Percentiles rank a stretch among this genome's conserved stretches.
These are phyloP conservation scores for Saccostrea echinata DNA, from an alignment of 1,140 invertebrate genomes.

Conservation along the genomic window DNA sequence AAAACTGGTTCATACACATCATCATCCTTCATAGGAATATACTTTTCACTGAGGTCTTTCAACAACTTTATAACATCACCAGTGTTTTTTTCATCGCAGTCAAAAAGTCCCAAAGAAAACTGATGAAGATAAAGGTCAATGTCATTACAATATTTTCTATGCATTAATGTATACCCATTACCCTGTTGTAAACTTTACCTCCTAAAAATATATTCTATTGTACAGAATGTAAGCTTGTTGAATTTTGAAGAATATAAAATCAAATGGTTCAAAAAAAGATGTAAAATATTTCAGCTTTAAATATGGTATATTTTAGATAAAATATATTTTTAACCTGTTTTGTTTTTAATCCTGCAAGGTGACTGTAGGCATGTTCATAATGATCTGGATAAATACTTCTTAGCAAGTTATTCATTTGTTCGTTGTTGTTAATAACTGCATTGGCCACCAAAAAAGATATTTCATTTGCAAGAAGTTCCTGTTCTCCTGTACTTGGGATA, in stretches of 20 bases:
- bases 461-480: not conserved
- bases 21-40: slow-evolving; percentile 3
- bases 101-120: slow-evolving; percentile 39
- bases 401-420: not conserved
- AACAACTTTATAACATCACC: slow-evolving; percentile 21
- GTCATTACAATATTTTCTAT: no score
- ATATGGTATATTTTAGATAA: not conserved
- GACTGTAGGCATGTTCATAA: slow-evolving; percentile 14
- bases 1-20: slow-evolving; percentile 33
- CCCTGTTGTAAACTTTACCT: no score
- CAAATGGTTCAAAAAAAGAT: no score
- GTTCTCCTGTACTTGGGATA: not conserved
- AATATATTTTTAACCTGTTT: not conserved
- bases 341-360: slow-evolving; percentile 2
- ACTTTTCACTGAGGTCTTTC: slow-evolving; percentile 19
- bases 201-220: no score
- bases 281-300: not conserved
- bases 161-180: no score
- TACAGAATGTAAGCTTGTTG: no score
- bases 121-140: not conserved
- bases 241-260: no score
- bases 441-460: not conserved
- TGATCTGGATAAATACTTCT: slow-evolving; percentile 17
- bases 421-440: not conserved
- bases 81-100: slow-evolving; percentile 42